Percentiles rank a stretch among this genome's conserved stretches.
phyloP scores from a whole-genome alignment of 2,113 vertebrate genomes.

The Meriones unguiculatus region DNA sequence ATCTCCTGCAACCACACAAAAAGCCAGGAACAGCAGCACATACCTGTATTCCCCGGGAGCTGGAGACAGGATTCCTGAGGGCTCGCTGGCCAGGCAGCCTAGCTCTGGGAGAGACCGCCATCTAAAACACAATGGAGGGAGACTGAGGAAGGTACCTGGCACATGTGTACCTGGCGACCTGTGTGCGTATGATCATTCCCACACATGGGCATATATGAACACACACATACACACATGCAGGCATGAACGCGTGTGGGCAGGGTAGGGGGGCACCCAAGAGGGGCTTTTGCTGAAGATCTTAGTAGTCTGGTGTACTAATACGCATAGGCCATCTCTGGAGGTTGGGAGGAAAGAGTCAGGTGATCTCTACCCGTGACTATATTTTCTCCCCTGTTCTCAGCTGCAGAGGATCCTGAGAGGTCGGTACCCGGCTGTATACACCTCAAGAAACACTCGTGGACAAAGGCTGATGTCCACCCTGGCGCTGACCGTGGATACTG shows the following conservation, averaged over 20 bases:
- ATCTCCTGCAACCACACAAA: background rate
- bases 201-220: background rate
- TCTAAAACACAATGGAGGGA: background rate
- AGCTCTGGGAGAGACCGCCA: background rate
- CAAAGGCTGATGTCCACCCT: background rate
- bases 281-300: background rate
- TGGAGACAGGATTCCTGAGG: background rate
- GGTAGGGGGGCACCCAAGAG: background rate
- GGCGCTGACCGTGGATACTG: background rate
- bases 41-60: background rate
- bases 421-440: background rate
- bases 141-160: background rate
- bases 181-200: background rate
- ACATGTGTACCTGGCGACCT: too few species aligned
- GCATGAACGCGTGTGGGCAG: background rate
- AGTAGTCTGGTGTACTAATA: background rate
- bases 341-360: background rate
- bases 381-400: background rate
- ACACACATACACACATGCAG: background rate
- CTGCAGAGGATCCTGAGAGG: constrained; percentile 4
- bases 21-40: background rate
- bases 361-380: constrained; percentile 13
- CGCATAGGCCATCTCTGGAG: background rate
- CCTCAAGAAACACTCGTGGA: background rate
- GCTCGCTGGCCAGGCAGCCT: background rate